Conservation (phyloP, 2,113 vertebrate genomes). For the Myxocyprinus asiaticus region DNA sequence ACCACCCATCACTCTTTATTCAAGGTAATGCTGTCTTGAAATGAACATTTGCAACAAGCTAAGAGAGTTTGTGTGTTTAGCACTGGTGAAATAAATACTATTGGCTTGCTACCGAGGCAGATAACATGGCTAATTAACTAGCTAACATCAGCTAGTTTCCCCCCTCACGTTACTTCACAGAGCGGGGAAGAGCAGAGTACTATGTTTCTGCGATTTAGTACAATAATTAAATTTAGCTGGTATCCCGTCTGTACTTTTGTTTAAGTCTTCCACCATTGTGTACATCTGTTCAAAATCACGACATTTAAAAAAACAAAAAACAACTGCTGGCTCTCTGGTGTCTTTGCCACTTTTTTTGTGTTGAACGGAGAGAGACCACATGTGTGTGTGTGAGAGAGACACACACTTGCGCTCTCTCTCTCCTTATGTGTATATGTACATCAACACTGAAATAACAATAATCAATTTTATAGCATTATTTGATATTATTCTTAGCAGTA, state of each 20-base stretch:
- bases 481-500: no score
- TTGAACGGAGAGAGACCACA: no score
- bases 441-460: no score
- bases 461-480: no score
- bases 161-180: not conserved
- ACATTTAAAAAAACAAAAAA: not conserved
- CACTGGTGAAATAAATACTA: not conserved
- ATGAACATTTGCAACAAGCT: not conserved
- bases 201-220: not conserved
- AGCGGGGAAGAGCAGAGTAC: not conserved
- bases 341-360: no score
- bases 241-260: not conserved
- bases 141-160: not conserved
- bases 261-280: not conserved
- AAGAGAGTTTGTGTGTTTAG: not conserved
- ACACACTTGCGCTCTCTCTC: not conserved
- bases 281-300: not conserved
- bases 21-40: not conserved
- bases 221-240: not conserved
- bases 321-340: not conserved
- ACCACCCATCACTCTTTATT: no score
- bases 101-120: not conserved
- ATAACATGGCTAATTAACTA: constrained; percentile 8
- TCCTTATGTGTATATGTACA: no score
- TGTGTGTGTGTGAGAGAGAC: not conserved